Conservation (phyloP, 2,113 vertebrate species). For the Passer montanus region DNA sequence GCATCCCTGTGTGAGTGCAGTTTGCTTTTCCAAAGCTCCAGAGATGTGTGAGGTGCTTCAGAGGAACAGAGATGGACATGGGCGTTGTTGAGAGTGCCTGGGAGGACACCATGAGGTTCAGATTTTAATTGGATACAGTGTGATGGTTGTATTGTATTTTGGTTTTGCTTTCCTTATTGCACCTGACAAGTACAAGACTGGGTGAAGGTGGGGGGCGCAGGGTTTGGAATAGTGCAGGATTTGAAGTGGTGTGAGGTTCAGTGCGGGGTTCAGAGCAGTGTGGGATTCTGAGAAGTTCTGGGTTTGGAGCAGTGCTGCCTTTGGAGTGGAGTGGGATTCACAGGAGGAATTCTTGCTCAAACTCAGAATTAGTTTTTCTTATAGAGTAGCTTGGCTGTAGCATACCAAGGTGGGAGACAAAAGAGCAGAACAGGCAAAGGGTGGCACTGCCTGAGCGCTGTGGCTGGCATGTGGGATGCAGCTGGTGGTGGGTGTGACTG, state of each 20-base stretch:
- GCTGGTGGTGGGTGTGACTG: neutral
- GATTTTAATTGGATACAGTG: rapidly evolving
- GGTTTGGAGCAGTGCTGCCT: neutral
- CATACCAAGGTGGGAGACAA: rapidly evolving
- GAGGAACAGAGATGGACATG: neutral
- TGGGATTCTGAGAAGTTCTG: neutral
- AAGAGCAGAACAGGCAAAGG: rapidly evolving
- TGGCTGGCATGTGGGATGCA: neutral
- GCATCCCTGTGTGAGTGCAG: rapidly evolving
- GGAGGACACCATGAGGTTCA: neutral
- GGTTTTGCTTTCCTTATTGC: neutral
- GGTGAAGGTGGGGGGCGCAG: rapidly evolving
- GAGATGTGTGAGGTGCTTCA: neutral
- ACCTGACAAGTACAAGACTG: neutral
- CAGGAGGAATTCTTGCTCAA: neutral
- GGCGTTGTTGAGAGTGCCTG: rapidly evolving
- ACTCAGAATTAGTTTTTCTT: neutral
- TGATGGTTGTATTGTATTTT: neutral
- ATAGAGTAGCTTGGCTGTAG: neutral
- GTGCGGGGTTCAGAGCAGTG: rapidly evolving
- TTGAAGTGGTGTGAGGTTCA: too few species aligned
- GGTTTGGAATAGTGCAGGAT: neutral
- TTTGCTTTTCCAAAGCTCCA: neutral
- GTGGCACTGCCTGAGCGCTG: neutral
- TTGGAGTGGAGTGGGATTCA: neutral